These are phyloP conservation scores for Perizoma affinitatum DNA, from an alignment of 2,888 invertebrate species.

Conservation along the genomic window DNA sequence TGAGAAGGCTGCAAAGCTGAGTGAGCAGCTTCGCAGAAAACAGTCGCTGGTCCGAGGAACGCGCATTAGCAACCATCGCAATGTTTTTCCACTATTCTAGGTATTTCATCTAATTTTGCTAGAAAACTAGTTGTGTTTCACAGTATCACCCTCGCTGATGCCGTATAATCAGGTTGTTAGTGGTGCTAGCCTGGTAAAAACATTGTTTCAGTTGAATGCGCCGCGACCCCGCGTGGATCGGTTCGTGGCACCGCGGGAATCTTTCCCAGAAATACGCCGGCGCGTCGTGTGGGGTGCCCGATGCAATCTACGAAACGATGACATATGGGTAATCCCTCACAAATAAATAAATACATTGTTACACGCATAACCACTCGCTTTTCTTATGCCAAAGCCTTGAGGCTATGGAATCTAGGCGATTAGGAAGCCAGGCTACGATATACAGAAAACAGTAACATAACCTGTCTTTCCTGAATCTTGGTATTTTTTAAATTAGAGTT, in stretches of 20 bases:
- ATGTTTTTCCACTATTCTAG: constrained; percentile 43
- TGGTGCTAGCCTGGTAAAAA: constrained; percentile 38
- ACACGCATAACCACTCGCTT: no score
- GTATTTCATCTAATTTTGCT: constrained; percentile 49
- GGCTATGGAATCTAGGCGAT: no score
- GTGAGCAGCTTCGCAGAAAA: constrained; percentile 51
- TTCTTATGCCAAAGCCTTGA: no score
- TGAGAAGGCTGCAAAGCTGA: constrained; percentile 42
- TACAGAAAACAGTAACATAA: no score
- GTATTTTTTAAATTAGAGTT: no score
- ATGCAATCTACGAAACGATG: constrained; percentile 37
- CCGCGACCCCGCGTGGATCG: constrained; percentile 64
- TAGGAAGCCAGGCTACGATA: no score
- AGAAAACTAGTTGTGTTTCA: constrained; percentile 52
- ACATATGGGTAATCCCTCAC: constrained; percentile 59
- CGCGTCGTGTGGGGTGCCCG: constrained; percentile 47
- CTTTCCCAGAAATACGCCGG: constrained; percentile 55
- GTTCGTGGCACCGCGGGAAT: constrained; percentile 66
- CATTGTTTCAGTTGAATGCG: constrained; percentile 57
- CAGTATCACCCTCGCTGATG: constrained; percentile 41
- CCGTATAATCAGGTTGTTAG: constrained; percentile 21
- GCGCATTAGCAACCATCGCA: constrained; percentile 22
- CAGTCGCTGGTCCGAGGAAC: constrained; percentile 50
- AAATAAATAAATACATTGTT: background rate
- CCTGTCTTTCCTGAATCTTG: no score